These are phyloP conservation scores for Istiophorus platypterus DNA, from an alignment of 2,113 vertebrate genomes.

Conservation along the genomic window DNA sequence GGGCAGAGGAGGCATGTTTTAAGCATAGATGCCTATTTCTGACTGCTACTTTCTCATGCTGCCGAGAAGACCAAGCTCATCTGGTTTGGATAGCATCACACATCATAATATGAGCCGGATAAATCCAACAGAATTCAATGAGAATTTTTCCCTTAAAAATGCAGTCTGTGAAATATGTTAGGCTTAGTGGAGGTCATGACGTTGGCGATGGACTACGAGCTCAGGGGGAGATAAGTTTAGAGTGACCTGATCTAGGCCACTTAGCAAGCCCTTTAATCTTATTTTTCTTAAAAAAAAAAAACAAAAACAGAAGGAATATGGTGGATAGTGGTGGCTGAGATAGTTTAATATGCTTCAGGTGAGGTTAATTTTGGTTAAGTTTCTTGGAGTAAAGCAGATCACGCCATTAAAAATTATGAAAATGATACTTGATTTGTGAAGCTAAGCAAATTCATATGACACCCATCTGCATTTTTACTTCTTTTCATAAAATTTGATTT, in stretches of 20 bases:
- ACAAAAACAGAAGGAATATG: slow-evolving; percentile 4
- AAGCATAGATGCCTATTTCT: slow-evolving; percentile 56
- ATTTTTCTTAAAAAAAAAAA: slow-evolving; percentile 24
- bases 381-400: slow-evolving; percentile 9
- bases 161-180: slow-evolving; percentile 57
- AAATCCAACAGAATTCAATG: slow-evolving; percentile 71
- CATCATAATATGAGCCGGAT: slow-evolving; percentile 69
- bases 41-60: slow-evolving; percentile 52
- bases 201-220: slow-evolving; percentile 28
- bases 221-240: slow-evolving; percentile 29
- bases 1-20: slow-evolving; percentile 55
- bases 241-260: slow-evolving; percentile 30
- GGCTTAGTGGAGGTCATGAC: slow-evolving; percentile 67
- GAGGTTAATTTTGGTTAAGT: background rate
- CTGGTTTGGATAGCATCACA: slow-evolving; percentile 82
- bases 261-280: slow-evolving; percentile 34
- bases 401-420: background rate
- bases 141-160: slow-evolving; percentile 50
- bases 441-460: background rate
- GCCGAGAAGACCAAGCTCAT: slow-evolving; percentile 68
- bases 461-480: background rate
- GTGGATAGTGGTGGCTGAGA: background rate
- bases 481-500: background rate
- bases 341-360: slow-evolving; percentile 1
- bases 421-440: background rate